A percentile compares a stretch with the other conserved stretches of the same genome.
These are phyloP conservation scores for Drosophila neocordata DNA, from an alignment of 1,140 invertebrate genomes.

Conservation along the genomic window DNA sequence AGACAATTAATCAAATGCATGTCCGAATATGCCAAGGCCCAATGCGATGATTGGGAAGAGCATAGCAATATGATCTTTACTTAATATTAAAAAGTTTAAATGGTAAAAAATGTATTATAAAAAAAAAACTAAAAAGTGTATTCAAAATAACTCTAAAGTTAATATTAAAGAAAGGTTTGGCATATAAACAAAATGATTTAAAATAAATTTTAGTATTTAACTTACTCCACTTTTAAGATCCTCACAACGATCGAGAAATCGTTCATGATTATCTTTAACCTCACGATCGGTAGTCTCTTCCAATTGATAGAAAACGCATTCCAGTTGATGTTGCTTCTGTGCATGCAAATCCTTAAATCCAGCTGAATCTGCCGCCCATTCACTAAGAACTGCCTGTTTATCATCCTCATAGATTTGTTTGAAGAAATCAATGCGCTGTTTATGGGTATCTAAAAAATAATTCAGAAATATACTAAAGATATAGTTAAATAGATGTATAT, in stretches of 20 bases:
- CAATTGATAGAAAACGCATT: constrained; percentile 77
- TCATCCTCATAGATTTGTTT: constrained; percentile 84
- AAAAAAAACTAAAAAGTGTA: too few species aligned
- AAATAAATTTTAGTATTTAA: neutral
- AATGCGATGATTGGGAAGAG: constrained; percentile 85
- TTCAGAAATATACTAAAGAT: neutral
- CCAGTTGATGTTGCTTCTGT: constrained; percentile 70
- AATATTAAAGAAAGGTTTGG: too few species aligned
- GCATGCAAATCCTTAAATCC: constrained; percentile 80
- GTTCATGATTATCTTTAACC: constrained; percentile 64
- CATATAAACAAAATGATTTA: too few species aligned
- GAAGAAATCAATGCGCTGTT: constrained; percentile 84
- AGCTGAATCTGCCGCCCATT: constrained; percentile 83
- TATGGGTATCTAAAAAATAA: constrained; percentile 83
- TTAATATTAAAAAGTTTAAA: too few species aligned
- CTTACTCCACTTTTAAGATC: constrained; percentile 84
- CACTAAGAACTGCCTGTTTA: constrained; percentile 83
- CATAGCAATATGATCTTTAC: constrained; percentile 66
- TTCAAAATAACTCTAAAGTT: too few species aligned
- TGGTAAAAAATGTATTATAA: too few species aligned
- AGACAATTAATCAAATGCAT: constrained; percentile 84
- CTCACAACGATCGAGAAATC: constrained; percentile 82
- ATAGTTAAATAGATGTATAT: too few species aligned
- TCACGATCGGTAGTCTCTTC: constrained; percentile 59
- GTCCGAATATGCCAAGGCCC: constrained; percentile 84